Conservation (phyloP, 2,113 vertebrate species). For the Chamaetylas fuelleborni region DNA sequence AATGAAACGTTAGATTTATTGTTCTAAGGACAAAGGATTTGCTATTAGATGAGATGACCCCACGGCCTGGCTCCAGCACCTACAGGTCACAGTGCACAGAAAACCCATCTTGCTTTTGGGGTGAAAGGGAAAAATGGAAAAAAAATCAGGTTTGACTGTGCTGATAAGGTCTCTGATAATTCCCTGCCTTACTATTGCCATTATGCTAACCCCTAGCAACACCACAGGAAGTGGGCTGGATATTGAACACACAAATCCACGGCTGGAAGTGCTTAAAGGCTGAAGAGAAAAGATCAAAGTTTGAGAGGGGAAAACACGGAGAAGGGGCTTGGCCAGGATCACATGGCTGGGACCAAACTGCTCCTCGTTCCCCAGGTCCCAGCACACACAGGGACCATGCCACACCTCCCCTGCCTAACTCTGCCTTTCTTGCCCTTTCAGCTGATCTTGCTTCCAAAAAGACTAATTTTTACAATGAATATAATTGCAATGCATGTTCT, state of each 20-base stretch:
- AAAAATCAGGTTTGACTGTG: background rate
- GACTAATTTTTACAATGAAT: background rate
- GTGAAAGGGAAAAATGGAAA: background rate
- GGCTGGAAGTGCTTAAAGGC: constrained; percentile 37
- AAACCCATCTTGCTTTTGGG: background rate
- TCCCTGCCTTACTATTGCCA: background rate
- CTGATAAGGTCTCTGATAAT: constrained; percentile 16
- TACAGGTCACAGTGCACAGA: constrained; percentile 20
- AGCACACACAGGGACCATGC: fast-evolving
- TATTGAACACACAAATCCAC: constrained; percentile 6
- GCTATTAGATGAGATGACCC: constrained; percentile 16
- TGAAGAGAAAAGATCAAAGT: constrained; percentile 54
- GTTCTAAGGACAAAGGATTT: constrained; percentile 43
- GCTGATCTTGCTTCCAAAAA: background rate
- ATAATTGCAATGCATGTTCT: background rate
- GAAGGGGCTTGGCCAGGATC: background rate
- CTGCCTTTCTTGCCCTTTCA: background rate
- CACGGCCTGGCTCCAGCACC: background rate
- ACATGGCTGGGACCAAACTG: background rate
- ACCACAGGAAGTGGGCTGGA: background rate
- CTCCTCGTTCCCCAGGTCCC: background rate
- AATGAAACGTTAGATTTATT: background rate
- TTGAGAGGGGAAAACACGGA: background rate
- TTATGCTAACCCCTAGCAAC: constrained; percentile 32
- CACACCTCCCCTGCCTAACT: background rate